Evolutionary conservation across 1,140 invertebrate genomes (phyloP), one percentile per base, ranked within the genome.

Genomic region (Diachasma alloeum): DNA sequence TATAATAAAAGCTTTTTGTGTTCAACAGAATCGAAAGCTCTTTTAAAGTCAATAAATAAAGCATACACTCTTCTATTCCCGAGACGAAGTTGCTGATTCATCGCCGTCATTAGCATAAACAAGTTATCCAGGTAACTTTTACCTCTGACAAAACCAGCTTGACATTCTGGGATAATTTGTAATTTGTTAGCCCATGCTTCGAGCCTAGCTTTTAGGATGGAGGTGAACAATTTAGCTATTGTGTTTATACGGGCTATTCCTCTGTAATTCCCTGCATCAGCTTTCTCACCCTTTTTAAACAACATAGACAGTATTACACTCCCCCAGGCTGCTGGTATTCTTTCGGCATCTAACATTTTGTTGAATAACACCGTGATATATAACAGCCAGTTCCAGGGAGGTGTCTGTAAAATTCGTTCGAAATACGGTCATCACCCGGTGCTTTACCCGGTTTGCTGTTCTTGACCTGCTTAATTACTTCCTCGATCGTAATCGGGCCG

Each of bases 11-110:
- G 36, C 15, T 71, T 42, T 5, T 36, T 39, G 69, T 84, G 83
- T 1, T 56, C 5, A 0, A 83, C 56, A 4, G 75, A 78, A 17
- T 79, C 76, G 73, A 84, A 84, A 0, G 77, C 76, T 11, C 79
- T 63, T 31, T 77, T 69, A 48, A 81, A 82, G 69, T 84, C 83
- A 22, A 84, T 69, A 66, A 82, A 84, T 5, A 79, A 19, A 1
- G 69, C 69, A 56, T 79, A 84, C 8, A 82, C 31, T 72, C 80
- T 72, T 44, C 76, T 39, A 13, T 67, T 72, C 63, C 37, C 59
- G 1, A 59, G 31, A 56, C 56, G 17, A 17, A 81, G 48, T 39
- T 79, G 72, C 0, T 66, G 31, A 44, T 81, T 74, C n/a, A 79
- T 74, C 11, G 76, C 15, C 8, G 59, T 42, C 2, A 53, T 63